A percentile compares a stretch with the other conserved stretches of the same genome.
Evolutionary conservation across 2,888 invertebrate genomes (phyloP).

Genomic region (Drosophila colorata): DNA sequence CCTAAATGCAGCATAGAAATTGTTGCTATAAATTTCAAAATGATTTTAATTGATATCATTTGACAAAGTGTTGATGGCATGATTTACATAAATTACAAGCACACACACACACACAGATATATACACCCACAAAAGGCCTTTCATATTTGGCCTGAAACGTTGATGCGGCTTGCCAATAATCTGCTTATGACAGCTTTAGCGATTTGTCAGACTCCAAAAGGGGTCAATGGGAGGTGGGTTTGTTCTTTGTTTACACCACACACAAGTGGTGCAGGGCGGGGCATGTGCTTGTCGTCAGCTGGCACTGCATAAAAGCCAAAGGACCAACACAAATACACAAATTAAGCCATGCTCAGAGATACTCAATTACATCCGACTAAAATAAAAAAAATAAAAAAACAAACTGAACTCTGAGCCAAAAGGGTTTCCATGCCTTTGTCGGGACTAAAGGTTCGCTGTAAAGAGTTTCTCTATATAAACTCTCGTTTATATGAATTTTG

Average conservation of each 20-base stretch:
- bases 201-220: constrained; percentile 36
- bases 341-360: constrained; percentile 48
- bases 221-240: not conserved
- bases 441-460: not conserved
- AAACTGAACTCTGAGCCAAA: constrained; percentile 3
- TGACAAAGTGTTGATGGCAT: constrained; percentile 53
- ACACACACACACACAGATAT: constrained; percentile 2
- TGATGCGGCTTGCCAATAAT: constrained; percentile 25
- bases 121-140: not conserved
- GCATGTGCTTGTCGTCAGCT: constrained; percentile 10
- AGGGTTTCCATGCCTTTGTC: constrained; percentile 25
- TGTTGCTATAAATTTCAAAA: constrained; percentile 47
- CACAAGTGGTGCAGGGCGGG: not conserved
- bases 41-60: constrained; percentile 57
- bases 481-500: too few relatives aligned
- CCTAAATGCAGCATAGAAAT: constrained; percentile 54
- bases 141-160: constrained; percentile 13
- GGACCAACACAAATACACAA: constrained; percentile 28
- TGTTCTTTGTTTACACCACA: constrained; percentile 13
- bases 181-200: constrained; percentile 55
- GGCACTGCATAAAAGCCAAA: constrained; percentile 45
- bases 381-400: not conserved
- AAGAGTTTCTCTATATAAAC: too few relatives aligned
- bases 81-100: constrained; percentile 52
- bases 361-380: constrained; percentile 38